These are phyloP conservation scores for Pardalotus punctatus DNA, from an alignment of 2,113 vertebrate genomes.

Conservation along the genomic window DNA sequence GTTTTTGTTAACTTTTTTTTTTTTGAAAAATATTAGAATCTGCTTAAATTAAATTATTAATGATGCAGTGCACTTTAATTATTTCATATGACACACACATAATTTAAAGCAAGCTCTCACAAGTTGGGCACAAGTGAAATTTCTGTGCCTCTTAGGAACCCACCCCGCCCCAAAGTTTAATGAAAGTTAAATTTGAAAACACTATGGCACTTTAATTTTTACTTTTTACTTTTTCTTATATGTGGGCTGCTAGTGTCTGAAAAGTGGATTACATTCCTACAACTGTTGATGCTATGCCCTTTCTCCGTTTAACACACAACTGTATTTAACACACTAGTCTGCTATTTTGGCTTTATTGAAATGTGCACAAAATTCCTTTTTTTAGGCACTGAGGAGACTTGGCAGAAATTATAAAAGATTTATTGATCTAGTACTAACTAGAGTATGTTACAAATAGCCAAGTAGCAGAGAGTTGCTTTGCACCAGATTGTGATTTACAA, in stretches of 20 bases:
- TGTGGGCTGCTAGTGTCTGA: neutral
- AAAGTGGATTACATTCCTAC: neutral
- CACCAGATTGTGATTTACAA: slow-evolving; percentile 6
- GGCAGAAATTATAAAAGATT: slow-evolving; percentile 32
- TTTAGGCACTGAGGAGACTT: neutral
- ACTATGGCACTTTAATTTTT: neutral
- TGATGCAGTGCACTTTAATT: neutral
- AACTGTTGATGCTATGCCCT: neutral
- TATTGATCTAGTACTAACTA: slow-evolving; percentile 54
- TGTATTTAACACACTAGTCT: neutral
- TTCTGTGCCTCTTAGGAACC: neutral
- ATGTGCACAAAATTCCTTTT: neutral
- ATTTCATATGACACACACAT: neutral
- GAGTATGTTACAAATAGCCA: slow-evolving; percentile 3
- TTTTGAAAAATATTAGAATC: neutral
- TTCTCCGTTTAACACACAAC: neutral
- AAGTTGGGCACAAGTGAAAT: neutral
- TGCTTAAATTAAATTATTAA: neutral
- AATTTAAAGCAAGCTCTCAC: neutral
- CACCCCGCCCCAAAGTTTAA: neutral
- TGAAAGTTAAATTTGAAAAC: neutral
- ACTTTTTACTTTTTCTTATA: neutral
- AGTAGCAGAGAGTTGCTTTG: slow-evolving; percentile 9
- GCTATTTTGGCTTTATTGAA: slow-evolving; percentile 12
- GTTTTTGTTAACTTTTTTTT: neutral